Evolutionary conservation across 2,888 invertebrate species (phyloP), one percentile per base, ranked within the genome.

Genomic region (Lampropteryx suffumata): DNA sequence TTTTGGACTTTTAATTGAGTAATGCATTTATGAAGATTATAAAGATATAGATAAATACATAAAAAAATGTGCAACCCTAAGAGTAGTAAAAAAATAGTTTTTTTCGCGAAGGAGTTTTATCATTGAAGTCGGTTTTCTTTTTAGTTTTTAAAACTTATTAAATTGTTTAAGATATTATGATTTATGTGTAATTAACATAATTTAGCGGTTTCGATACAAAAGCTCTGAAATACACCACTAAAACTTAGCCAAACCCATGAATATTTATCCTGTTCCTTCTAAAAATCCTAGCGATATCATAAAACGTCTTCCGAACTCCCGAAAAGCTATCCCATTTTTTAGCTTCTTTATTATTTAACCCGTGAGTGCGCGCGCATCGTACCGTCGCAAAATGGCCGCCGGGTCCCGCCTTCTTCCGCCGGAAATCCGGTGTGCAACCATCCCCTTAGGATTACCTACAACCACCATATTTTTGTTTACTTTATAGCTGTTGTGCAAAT

Each of bases 371-470:
- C 77, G 82, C 76, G 76, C 73, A 83, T 77, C 76, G 69, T 65
- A 51, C 46, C 57, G 55, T 42, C 57, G 61, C 81, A 84, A 84
- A 62, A 84, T 84, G 85, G 85, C 85, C 79, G 70, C 79, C 50
- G 51, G 42, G 73, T 73, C 51, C 83, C 87, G 79, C 87, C 88
- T 69, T 71, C 77, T 82, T 87, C 87, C 86, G 85, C 73, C 87
- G 87, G 86, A 88, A 67, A 73, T 87, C 82, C 83, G 76, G 65
- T 45, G 32, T 21, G 11, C 21, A 36, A 45, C 51, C 50, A 44
- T 58, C 61, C 59, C 67, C 67, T 64, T 62, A 45, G 50, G 58
- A 57, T 59, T 55, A 59, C 73, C 70, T 65, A 70, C 71, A 66
- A 65, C 60, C 59, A 50, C 49, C 52, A 55, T 68, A 44, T 56